Evolutionary conservation across 2,888 invertebrate species (phyloP), one percentile per base, ranked within the genome.

Genomic region (Hofmannophila pseudospretella): DNA sequence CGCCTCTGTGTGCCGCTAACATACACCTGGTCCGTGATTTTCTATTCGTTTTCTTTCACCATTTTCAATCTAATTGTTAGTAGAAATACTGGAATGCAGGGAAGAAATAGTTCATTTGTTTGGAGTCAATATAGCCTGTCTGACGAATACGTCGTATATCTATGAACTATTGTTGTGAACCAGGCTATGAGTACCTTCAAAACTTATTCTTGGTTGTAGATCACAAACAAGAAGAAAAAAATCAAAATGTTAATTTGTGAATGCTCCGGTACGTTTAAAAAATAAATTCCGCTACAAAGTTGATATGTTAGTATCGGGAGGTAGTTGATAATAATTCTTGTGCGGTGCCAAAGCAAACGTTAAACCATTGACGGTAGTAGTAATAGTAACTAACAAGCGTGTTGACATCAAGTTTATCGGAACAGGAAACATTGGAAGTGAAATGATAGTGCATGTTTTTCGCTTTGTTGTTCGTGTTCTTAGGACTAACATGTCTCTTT

Each of bases 1-100:
- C 68, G 73, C 67, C 64, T 76, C 72, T 78, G 80, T 78, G 78
- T 80, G 77, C 75, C 64, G 79, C 80, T 84, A 84, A 84, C 79
- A 70, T 54, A 63, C 49, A 69, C 72, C 77, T 66, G 84, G 79
- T 82, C 81, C 79, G 85, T 84, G 58, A 57, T 61, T 68, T 69
- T 71, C 31, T 68, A 56, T 56, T 49, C 51, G 50, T 2, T 20
- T 8, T 20, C 7, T 20, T 20, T 8, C 1, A 7, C 20, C 7
- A 20, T 20, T 5, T 20, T 20, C 20, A 20, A n/a, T n/a, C n/a
- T n/a, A n/a, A n/a, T n/a, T n/a, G n/a, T n/a, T n/a, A n/a, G n/a
- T n/a, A n/a, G n/a, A n/a, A n/a, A n/a, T n/a, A n/a, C n/a, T n/a
- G n/a, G n/a, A n/a, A n/a, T n/a, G n/a, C n/a, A n/a, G n/a, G n/a